A percentile compares a stretch with the other conserved stretches of the same genome.
Evolutionary conservation across 2,113 vertebrate genomes (phyloP).

Genomic region (Philantomba maxwellii): DNA sequence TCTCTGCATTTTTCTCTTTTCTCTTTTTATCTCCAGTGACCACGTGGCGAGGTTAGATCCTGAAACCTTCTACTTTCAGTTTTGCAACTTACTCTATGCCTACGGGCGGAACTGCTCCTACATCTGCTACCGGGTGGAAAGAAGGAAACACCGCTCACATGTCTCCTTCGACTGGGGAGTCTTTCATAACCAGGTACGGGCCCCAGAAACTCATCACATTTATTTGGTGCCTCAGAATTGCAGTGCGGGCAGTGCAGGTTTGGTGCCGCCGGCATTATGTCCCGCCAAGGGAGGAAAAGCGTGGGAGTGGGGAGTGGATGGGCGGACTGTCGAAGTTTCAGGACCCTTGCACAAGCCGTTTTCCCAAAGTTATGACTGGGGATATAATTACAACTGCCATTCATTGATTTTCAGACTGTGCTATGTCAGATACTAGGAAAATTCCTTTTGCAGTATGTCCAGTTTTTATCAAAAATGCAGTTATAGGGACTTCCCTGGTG

Average conservation of each 20-base stretch:
- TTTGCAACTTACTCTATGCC: rapidly evolving
- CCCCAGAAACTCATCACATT: neutral
- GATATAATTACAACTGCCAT: neutral
- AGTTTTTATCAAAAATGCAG: neutral
- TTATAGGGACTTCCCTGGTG: neutral
- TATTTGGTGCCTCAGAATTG: neutral
- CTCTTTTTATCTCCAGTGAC: neutral
- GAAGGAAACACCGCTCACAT: rapidly evolving
- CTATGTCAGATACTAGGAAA: neutral
- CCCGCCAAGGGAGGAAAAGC: too few species aligned
- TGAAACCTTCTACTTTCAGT: neutral
- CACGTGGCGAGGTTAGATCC: rapidly evolving
- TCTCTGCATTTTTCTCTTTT: neutral
- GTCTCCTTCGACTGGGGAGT: rapidly evolving
- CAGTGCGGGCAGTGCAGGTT: neutral
- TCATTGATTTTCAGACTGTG: neutral
- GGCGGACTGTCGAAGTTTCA: neutral
- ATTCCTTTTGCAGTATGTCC: neutral
- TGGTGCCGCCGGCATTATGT: rapidly evolving
- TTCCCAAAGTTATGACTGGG: neutral
- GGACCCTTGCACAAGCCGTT: neutral
- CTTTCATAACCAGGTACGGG: neutral
- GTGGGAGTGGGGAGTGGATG: too few species aligned
- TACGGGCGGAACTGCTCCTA: rapidly evolving
- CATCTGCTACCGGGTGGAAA: conserved; percentile 17